A percentile compares a stretch with the other conserved stretches of the same genome.
phyloP scores from a whole-genome alignment of 1,140 invertebrate species.

The Frieseomelitta varia region DNA sequence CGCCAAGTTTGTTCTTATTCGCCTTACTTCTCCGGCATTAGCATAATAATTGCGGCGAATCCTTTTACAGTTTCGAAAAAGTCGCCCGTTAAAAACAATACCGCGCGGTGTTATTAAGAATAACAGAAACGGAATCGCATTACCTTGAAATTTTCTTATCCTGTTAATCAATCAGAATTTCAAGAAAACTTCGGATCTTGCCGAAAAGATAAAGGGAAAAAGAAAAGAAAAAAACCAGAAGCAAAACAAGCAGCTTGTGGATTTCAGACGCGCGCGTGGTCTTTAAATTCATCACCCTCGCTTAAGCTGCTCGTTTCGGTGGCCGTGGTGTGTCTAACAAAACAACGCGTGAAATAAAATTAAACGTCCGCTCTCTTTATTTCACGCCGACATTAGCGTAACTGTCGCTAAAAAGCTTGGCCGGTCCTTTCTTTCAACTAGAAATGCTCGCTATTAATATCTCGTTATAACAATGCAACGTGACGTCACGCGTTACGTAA shows the following conservation, averaged over 20 bases:
- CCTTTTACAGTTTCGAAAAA: neutral
- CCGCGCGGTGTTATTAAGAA: neutral
- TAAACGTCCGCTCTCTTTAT: slow-evolving; percentile 1
- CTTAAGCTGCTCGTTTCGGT: neutral
- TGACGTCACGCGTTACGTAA: slow-evolving; percentile 27
- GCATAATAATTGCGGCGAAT: neutral
- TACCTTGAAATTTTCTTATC: neutral
- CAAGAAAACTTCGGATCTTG: neutral
- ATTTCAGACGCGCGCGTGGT: neutral
- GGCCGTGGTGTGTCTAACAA: neutral
- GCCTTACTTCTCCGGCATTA: neutral
- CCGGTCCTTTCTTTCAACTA: too few species aligned
- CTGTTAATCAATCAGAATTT: neutral
- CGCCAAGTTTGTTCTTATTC: neutral
- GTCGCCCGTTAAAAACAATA: too few species aligned
- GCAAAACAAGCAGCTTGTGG: neutral
- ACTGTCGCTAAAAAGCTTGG: neutral
- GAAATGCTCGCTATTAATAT: neutral
- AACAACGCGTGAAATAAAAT: neutral
- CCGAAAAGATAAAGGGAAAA: too few species aligned
- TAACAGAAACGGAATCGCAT: neutral
- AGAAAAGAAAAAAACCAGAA: neutral
- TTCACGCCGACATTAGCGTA: neutral
- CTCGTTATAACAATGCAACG: slow-evolving; percentile 11
- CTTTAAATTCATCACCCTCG: neutral